phyloP scores from a whole-genome alignment of 2,797 vertebrate genomes.

The Myotis planiceps region DNA sequence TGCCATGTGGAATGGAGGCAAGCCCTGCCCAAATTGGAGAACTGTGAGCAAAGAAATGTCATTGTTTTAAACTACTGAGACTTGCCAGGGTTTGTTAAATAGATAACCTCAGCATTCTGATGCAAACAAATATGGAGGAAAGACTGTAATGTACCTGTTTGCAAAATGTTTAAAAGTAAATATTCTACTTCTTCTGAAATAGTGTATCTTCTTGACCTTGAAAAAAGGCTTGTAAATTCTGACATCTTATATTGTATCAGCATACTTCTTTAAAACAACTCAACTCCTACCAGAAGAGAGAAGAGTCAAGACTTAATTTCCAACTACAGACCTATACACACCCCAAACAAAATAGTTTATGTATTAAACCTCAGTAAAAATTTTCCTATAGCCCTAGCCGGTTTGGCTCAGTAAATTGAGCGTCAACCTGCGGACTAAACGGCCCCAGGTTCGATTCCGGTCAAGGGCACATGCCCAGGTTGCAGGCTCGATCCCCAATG shows the following conservation, averaged over 20 bases:
- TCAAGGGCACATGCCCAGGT: no score
- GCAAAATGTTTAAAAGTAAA: neutral
- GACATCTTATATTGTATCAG: neutral
- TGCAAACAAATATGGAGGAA: neutral
- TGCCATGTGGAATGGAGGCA: neutral
- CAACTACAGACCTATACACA: neutral
- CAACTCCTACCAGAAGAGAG: neutral
- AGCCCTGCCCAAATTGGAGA: neutral
- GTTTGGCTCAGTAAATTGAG: no score
- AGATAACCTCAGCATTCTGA: neutral
- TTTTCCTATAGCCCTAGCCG: neutral
- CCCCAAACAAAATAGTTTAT: neutral
- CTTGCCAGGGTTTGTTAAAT: neutral
- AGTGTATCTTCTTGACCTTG: neutral
- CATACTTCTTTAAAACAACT: neutral
- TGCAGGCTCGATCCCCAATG: no score
- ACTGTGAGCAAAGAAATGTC: neutral
- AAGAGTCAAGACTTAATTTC: neutral
- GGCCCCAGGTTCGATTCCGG: no score
- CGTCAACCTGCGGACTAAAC: no score
- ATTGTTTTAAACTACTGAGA: neutral
- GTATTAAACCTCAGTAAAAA: neutral
- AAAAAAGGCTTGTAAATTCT: neutral
- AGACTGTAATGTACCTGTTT: neutral
- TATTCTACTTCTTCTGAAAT: constrained; percentile 2